Base-by-base conservation (phyloP, 2,797 vertebrate species). In the Macropodus opercularis region DNA sequence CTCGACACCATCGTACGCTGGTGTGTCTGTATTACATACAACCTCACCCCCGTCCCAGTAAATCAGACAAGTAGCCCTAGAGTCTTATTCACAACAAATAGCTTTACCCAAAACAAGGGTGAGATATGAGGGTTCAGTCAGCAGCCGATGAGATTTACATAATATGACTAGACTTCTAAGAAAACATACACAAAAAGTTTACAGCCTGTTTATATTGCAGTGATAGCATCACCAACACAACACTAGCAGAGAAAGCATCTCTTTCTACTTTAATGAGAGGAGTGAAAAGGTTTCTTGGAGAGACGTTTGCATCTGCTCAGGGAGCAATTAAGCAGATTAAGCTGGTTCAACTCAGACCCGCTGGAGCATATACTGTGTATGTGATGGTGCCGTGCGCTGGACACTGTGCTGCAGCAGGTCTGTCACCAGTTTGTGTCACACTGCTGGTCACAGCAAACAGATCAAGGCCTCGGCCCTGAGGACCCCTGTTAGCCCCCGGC, bases 401-500 rank as follows among this genome's bases (percentile, higher is more conserved):
- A 40, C 65, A 61, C 69, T 54, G 17, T 48, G 31, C 66, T 64
- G 66, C 64, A 47, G 5, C 34, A 57, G 76, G 67, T 89, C 84
- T 77, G 75, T 87, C 80, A 76, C 63, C 44, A 69, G 91, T 88
- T 64, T 43, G 77, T 84, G 87, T 87, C 92, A 75, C 75, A 76
- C 79, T 55, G 79, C 88, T 83, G 75, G 89, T 91, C 89, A 81
- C 90, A 89, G 85, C 90, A 89, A 89, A 83, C 77, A 91, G 90
- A 94, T 95, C 91, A 95, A 94, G 94, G 93, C 89, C 84, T 84
- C 39, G 69, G 84, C 81, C 87, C 86, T 68, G 19, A 4, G 22
- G 48, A 81, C 69, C 71, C 86, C 91, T 24, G 87, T 88, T 69
- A 91, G 89, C 84, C 87, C 88, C 86, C 87, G 79, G 58, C 89